These are phyloP conservation scores for Caenorhabditis angaria DNA, from an alignment of 2,888 invertebrate genomes.

Conservation along the genomic window DNA sequence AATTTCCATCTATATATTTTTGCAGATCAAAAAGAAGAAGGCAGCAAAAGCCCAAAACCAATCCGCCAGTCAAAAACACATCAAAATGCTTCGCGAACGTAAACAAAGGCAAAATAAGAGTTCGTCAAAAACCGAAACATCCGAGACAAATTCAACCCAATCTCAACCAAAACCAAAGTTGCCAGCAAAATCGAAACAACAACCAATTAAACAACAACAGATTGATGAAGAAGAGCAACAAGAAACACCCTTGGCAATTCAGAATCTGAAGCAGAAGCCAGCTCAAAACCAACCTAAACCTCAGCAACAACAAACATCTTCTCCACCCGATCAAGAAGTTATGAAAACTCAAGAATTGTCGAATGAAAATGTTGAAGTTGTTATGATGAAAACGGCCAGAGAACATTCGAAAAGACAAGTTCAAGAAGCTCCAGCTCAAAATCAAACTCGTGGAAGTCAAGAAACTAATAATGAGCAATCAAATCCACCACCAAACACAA, in stretches of 20 bases:
- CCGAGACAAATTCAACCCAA: too few species aligned
- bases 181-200: background rate
- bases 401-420: background rate
- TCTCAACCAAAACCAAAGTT: background rate
- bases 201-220: too few species aligned
- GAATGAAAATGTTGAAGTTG: background rate
- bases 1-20: too few species aligned
- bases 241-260: too few species aligned
- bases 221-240: too few species aligned
- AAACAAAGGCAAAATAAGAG: background rate
- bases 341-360: background rate
- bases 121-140: background rate
- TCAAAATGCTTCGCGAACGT: background rate
- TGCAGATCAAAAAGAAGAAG: background rate
- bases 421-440: background rate
- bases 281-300: too few species aligned
- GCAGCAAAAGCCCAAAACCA: background rate
- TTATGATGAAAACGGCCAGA: background rate
- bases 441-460: background rate
- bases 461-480: background rate
- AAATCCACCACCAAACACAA: slow-evolving; percentile 9
- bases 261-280: too few species aligned
- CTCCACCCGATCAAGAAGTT: too few species aligned
- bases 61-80: background rate
- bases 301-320: too few species aligned